Base-by-base conservation (phyloP, 2,888 invertebrate genomes). In the Protodeltote pygarga region DNA sequence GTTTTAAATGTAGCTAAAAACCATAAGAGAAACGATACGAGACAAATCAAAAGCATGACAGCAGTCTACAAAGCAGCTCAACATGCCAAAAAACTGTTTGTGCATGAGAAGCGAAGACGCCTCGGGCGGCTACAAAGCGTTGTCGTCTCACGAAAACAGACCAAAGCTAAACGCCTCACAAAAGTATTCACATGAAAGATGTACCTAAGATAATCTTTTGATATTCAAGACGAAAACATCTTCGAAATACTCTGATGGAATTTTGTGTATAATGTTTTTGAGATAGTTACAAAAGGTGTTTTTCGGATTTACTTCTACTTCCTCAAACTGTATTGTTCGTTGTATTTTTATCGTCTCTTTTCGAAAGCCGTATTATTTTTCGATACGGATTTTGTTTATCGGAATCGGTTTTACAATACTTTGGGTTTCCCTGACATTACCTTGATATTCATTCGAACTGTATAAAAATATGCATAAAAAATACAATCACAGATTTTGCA, bases 51-150 rank as follows among this genome's bases (percentile, higher is more conserved):
- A 57, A 25, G 9, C 11, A 54, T 54, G 32, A 57, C 17, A 25
- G 20, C 5, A 24, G 37, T 9, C 3, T 38, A 28, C 17, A 40
- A 46, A 54, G 19, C 20, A 28, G 24, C 16, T 27, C 4, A 46
- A 31, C 21, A 41, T 29, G 29, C 14, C 33, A 37, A 47, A 57
- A 57, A 47, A 44, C 8, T 21, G 37, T 55, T 62, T 62, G 40
- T 38, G 28, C 57, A 38, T 15, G 39, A 19, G 33, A n/a, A n/a
- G n/a, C n/a, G n/a, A n/a, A n/a, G n/a, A 10, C 17, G 57, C 57
- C 55, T 25, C 11, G 9, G 48, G 57, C 63, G 25, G 40, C 54
- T 33, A 61, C 57, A 58, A 58, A 58, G 57, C 48, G 15, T 55
- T 62, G 57, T 58, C 63, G 25, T 28, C 28, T 28, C 35, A n/a